These are phyloP conservation scores for Fissipunctia ypsillon DNA, from an alignment of 2,888 invertebrate species.

Conservation along the genomic window DNA sequence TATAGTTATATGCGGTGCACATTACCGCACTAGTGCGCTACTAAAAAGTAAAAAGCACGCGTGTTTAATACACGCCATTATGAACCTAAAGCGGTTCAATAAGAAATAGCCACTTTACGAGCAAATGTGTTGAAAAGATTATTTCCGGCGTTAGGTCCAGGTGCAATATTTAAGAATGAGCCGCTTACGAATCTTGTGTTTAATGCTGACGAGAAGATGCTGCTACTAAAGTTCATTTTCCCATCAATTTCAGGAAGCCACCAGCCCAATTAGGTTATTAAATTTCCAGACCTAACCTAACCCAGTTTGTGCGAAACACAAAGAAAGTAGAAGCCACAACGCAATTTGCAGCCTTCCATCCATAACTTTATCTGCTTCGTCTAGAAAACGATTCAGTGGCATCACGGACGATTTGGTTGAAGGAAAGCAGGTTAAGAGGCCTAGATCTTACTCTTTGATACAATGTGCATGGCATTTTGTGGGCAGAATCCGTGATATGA, in stretches of 20 bases:
- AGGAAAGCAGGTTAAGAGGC: conserved; percentile 77
- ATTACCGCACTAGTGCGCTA: no score
- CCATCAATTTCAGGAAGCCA: conserved; percentile 5
- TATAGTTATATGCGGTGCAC: no score
- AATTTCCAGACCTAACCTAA: conserved; percentile 68
- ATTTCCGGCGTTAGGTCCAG: not conserved
- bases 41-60: no score
- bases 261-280: conserved; percentile 57
- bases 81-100: no score
- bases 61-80: no score
- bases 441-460: conserved; percentile 62
- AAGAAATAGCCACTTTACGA: no score
- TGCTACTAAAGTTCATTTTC: not conserved
- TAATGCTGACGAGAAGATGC: not conserved
- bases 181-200: not conserved
- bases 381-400: conserved; percentile 72
- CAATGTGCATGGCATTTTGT: conserved; percentile 41
- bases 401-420: conserved; percentile 73
- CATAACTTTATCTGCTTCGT: conserved; percentile 74
- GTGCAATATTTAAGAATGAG: not conserved
- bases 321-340: conserved; percentile 79
- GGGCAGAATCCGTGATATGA: conserved; percentile 29
- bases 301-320: conserved; percentile 70
- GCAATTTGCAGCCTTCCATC: conserved; percentile 76
- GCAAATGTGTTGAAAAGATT: no score